Conservation (phyloP, 2,888 invertebrate species). For the Dromius quadrimaculatus region DNA sequence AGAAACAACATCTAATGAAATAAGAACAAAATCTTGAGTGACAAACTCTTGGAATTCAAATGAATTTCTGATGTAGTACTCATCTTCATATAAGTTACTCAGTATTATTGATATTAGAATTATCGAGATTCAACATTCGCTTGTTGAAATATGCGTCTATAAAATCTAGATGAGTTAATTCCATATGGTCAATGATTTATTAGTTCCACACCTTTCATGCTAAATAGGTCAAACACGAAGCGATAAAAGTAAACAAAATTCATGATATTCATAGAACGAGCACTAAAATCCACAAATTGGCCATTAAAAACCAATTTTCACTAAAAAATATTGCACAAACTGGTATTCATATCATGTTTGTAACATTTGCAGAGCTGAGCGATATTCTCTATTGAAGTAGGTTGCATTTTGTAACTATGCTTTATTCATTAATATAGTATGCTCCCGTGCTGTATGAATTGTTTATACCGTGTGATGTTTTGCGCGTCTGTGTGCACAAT, state of each 20-base stretch:
- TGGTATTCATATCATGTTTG: not conserved
- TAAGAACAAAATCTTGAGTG: no score
- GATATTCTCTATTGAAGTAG: slow-evolving; percentile 19
- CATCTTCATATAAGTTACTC: no score
- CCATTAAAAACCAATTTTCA: slow-evolving; percentile 19
- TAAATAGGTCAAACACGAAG: slow-evolving; percentile 7
- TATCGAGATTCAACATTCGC: no score
- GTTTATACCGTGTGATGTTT: slow-evolving; percentile 48
- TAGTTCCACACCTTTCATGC: no score
- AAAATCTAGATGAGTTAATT: no score
- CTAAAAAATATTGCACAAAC: slow-evolving; percentile 20
- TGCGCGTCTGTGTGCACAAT: slow-evolving; percentile 14
- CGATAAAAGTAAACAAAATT: slow-evolving; percentile 18
- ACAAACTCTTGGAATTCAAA: no score
- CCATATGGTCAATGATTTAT: no score
- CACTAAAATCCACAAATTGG: slow-evolving; percentile 26
- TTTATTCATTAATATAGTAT: slow-evolving; percentile 52
- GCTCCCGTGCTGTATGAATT: slow-evolving; percentile 49
- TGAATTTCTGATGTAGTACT: no score
- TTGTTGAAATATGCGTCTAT: no score
- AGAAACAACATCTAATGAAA: no score
- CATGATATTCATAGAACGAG: slow-evolving; percentile 27
- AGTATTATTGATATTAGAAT: no score
- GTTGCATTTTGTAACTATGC: slow-evolving; percentile 30
- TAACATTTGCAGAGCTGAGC: not conserved